Conservation (phyloP, 2,113 vertebrate species). For the Nestor notabilis region DNA sequence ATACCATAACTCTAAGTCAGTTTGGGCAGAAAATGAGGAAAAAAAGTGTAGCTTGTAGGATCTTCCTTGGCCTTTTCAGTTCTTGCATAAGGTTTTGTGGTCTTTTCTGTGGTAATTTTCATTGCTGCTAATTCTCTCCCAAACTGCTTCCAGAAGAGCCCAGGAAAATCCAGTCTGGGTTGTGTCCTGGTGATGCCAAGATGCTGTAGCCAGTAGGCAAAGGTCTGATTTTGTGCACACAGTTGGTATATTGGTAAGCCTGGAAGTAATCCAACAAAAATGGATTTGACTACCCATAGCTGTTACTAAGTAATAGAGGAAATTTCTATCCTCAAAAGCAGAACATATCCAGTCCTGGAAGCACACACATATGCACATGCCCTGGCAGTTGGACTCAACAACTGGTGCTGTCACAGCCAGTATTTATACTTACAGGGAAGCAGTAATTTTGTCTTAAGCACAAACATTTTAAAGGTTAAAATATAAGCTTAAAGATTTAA, state of each 20-base stretch:
- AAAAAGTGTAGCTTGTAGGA: neutral
- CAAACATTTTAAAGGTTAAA: neutral
- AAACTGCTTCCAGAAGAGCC: neutral
- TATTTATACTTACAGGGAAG: neutral
- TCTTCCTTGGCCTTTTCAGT: neutral
- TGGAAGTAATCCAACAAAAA: neutral
- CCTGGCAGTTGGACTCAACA: neutral
- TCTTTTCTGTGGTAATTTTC: neutral
- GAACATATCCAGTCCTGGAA: neutral
- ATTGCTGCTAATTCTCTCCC: neutral
- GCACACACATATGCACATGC: accelerated
- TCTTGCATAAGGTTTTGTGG: neutral
- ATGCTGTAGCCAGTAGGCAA: neutral
- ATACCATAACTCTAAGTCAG: neutral
- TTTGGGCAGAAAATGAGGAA: neutral
- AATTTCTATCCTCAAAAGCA: neutral
- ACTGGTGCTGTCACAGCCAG: neutral
- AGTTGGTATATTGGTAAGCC: neutral
- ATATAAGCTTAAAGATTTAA: neutral
- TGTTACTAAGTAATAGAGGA: neutral
- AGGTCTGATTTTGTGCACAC: neutral
- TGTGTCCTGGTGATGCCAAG: neutral
- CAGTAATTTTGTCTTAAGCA: neutral
- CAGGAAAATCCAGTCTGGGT: neutral
- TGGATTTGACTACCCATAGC: neutral